Base-by-base conservation (phyloP, 2,113 vertebrate genomes). In the Alexandromys fortis region DNA sequence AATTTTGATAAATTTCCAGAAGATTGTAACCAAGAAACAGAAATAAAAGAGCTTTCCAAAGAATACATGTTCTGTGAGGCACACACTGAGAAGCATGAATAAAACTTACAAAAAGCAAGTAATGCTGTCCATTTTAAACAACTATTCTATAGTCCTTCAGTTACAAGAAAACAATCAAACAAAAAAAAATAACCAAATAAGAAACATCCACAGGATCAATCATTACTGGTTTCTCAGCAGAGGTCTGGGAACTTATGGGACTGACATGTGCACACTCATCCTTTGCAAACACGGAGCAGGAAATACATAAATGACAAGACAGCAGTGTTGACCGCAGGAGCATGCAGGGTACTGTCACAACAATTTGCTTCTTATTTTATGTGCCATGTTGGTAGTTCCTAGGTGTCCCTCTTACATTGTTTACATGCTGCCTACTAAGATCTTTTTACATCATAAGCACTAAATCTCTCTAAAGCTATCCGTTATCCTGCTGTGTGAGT, bases 91-190 rank as follows among this genome's bases (percentile, higher is more conserved):
- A 94, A 93, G 11, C n/a, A 17, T 16, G 90, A 76, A 92, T 88
- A 33, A 92, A 92, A 94, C 65, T 81, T 49, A 85, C n/a, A 58
- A 76, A 76, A 70, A 85, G 63, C 19, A 91, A 87, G 26, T 22
- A 49, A 58, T 88, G 22, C 24, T 89, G 35, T 93, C 42, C 73
- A 52, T 94, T 95, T 97, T 86, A 58, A 95, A 45, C 72, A 76
- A 38, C 4, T 26, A 65, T 76, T 67, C 35, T 22, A 77, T 14
- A 49, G 79, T 89, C 78, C 86, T 79, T 93, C 79, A 73, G 63
- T 90, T 85, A 33, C 67, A 75, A 68, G 42, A 65, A 45, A 42
- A 21, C 68, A 72, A 73, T 11, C 28, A 68, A 16, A 12, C 33
- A 72, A 72, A n/a, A 35, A n/a, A 70, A 82, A 22, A 16, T 22